A percentile compares a stretch with the other conserved stretches of the same genome.
These are phyloP conservation scores for Diplogasteroides magnus DNA, from an alignment of 1,140 invertebrate genomes.

Conservation along the genomic window DNA sequence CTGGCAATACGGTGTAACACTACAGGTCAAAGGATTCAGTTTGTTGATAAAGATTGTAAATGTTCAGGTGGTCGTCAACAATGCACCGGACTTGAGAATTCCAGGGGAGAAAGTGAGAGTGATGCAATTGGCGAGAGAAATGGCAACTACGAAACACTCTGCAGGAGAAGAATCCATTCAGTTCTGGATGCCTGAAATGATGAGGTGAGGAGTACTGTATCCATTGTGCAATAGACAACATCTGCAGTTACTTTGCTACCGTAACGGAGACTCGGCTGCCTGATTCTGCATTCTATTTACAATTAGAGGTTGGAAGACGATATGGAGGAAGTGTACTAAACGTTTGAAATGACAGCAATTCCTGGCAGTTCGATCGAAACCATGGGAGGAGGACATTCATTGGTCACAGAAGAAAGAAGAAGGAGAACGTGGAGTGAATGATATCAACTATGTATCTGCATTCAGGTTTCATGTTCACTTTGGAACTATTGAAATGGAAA, in stretches of 20 bases:
- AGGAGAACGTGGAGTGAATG: not conserved
- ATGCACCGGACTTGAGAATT: conserved; percentile 77
- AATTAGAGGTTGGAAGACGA: not conserved
- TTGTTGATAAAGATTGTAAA: not conserved
- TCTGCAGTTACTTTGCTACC: too few relatives aligned
- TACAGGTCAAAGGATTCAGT: conserved; percentile 28
- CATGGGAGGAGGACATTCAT: conserved; percentile 25
- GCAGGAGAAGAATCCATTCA: conserved; percentile 70
- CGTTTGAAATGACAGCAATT: not conserved
- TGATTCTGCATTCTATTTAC: not conserved
- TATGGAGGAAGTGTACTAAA: not conserved
- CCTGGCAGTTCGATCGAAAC: not conserved
- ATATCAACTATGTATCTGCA: too few relatives aligned
- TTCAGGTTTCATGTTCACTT: too few relatives aligned
- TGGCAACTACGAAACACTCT: conserved; percentile 75
- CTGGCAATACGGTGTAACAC: conserved; percentile 35
- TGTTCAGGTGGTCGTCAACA: conserved; percentile 62
- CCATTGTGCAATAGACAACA: too few relatives aligned
- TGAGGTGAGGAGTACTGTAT: conserved; percentile 62
- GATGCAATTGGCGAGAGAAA: conserved; percentile 70
- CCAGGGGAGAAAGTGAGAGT: conserved; percentile 70
- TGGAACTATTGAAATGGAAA: too few relatives aligned
- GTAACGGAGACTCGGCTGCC: not conserved
- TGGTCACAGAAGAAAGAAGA: conserved; percentile 22
- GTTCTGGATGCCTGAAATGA: conserved; percentile 79